Base-by-base conservation (phyloP, 1,140 invertebrate species). In the Parasteatoda tepidariorum region DNA sequence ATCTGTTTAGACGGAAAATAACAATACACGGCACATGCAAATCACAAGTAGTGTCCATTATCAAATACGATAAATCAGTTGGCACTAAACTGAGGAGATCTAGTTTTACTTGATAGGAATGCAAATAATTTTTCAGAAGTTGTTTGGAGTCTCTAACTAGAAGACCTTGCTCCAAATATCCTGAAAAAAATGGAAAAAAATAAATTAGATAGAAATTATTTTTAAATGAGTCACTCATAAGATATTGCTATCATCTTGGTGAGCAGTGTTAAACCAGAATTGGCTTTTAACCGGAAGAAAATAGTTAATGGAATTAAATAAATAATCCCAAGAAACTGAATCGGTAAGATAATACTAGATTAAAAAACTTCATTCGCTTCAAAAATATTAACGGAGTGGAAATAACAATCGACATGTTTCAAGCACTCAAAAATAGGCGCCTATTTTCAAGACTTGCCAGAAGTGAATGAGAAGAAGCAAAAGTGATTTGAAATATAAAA, bases 101-200 rank as follows among this genome's bases (percentile, higher is more conserved):
- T 3, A 92, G 79, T 79, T 90, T 90, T 85, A 92, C 92, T 41
- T 87, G 87, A 38, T 89, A 90, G 13, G 93, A 93, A 85, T 91
- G 91, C 30, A 95, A 90, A 89, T 98, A 98, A 88, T 96, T 93
- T 59, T 90, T 88, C 11, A 95, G 90, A 26, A 98, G 91, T 88
- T 94, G 94, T 68, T 89, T 89, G 0, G 93, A 91, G 87, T 98
- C 95, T 33, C 93, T 92, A 9, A 98, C 96, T 88, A 98, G 91
- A 3, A 98, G 91, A 7, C 97, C 97, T 91, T 98, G 96, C 87
- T 98, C 96, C 86, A 98, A 89, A 89, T 95, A 97, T 70, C 95
- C 95, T 97, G 89, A 89, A n/a, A 87, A 82, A 82, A 38, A 64
- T 11, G 26, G 15, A 28, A 26, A 71, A 84, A 73, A 38, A 28